Base-by-base conservation (phyloP, 1,140 invertebrate species). In the Drosophila punjabiensis region DNA sequence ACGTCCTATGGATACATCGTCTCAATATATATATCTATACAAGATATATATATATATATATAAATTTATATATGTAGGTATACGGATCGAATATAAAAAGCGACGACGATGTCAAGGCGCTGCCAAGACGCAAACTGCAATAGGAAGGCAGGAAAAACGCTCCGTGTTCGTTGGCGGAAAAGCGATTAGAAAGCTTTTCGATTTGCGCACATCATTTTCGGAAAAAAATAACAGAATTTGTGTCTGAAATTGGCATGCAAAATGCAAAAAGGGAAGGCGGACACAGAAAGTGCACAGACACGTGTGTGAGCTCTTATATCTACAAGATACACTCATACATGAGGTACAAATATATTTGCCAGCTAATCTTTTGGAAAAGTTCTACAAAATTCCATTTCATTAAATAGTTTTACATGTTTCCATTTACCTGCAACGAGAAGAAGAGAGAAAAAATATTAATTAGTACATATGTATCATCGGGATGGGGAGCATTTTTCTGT, bases 171-270 rank as follows among this genome's bases (percentile, higher is more conserved):
- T 47, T 61, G 68, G 68, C 79, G 77, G 60, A 74, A 66, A 86
- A 87, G 70, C 83, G 83, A 88, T 86, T 86, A 83, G 84, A 86
- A 86, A 86, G 83, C 83, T 86, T 86, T 86, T 88, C 83, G 81
- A 76, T 85, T 85, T 76, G 79, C 79, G 82, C 78, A 76, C 82
- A 81, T 81, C 76, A 65, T 84, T 82, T 82, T 79, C 78, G 82
- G 82, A 82, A 82, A 85, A 76, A 86, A 80, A 86, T 78, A 85
- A 74, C 68, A 76, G 37, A 74, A 74, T 70, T 52, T 14, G 35
- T 56, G 33, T 56, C 35, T 68, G 37, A 81, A 76, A 82, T 77
- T 77, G 61, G 75, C 74, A 60, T 68, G 56, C 39, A 55, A 47
- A 37, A 52, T 74, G 59, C 69, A 47, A 68, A 70, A 58, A 45